Evolutionary conservation across 2,113 vertebrate genomes (phyloP).

Genomic region (Aix galericulata): DNA sequence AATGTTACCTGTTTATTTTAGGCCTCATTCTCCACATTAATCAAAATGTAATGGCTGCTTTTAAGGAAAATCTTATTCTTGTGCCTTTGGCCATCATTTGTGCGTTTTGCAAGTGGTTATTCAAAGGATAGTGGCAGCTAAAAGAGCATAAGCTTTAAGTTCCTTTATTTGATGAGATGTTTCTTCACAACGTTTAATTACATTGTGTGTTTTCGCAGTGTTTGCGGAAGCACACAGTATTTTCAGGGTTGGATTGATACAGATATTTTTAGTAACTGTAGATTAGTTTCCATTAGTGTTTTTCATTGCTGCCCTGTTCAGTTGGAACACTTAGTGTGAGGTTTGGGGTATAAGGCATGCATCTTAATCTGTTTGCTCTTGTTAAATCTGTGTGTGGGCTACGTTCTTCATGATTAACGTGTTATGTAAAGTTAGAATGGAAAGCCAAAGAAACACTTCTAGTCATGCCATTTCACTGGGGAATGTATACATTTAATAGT

Average conservation of each 20-base stretch:
- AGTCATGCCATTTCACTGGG: neutral
- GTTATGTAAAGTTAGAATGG: neutral
- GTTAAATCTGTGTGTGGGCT: slow-evolving; percentile 1
- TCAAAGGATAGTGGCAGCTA: neutral
- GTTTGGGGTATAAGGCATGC: slow-evolving; percentile 14
- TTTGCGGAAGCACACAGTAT: neutral
- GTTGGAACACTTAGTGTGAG: neutral
- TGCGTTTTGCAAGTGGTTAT: neutral
- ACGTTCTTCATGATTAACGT: neutral
- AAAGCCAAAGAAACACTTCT: neutral
- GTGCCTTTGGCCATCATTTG: neutral
- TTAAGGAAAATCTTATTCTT: neutral
- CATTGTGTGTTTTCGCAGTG: neutral
- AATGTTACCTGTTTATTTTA: neutral
- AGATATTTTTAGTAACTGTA: slow-evolving; percentile 26
- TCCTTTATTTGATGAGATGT: neutral
- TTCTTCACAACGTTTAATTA: neutral
- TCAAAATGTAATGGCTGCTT: neutral
- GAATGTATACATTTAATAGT: neutral
- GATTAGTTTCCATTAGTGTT: slow-evolving; percentile 18
- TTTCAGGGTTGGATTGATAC: neutral
- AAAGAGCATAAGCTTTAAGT: neutral
- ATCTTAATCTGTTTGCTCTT: slow-evolving; percentile 13
- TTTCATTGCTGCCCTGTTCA: slow-evolving; percentile 15
- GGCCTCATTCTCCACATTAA: neutral